Conservation (phyloP, 2,113 vertebrate species). For the Pygoscelis adeliae region DNA sequence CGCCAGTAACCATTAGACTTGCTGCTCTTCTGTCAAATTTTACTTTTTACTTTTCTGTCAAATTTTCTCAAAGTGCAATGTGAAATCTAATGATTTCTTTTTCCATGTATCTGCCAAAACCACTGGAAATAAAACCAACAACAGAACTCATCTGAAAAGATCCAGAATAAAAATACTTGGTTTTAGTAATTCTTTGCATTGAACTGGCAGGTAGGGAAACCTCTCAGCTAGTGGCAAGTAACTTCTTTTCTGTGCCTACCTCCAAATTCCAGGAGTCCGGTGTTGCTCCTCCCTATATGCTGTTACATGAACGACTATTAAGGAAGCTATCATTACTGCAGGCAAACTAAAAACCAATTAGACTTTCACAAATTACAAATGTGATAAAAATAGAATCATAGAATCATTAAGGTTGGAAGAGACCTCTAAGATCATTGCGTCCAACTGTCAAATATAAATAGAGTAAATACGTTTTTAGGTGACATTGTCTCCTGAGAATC, state of each 20-base stretch:
- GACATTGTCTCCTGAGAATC: conserved; percentile 4
- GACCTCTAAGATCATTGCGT: too few relatives aligned
- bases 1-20: not conserved
- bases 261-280: not conserved
- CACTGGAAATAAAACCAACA: not conserved
- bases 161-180: not conserved
- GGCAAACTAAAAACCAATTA: not conserved
- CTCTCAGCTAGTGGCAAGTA: not conserved
- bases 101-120: not conserved
- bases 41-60: not conserved
- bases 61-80: not conserved
- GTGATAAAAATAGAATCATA: not conserved
- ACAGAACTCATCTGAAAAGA: not conserved
- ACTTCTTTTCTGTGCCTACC: not conserved
- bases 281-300: not conserved
- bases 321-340: not conserved
- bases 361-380: not conserved
- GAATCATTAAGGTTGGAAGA: too few relatives aligned
- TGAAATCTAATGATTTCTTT: not conserved
- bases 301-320: not conserved
- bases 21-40: not conserved
- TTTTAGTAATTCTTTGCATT: not conserved
- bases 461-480: not conserved
- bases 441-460: not conserved
- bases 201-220: not conserved